A percentile compares a stretch with the other conserved stretches of the same genome.
phyloP scores from a whole-genome alignment of 2,888 invertebrate genomes.

The Idaea dimidiata region DNA sequence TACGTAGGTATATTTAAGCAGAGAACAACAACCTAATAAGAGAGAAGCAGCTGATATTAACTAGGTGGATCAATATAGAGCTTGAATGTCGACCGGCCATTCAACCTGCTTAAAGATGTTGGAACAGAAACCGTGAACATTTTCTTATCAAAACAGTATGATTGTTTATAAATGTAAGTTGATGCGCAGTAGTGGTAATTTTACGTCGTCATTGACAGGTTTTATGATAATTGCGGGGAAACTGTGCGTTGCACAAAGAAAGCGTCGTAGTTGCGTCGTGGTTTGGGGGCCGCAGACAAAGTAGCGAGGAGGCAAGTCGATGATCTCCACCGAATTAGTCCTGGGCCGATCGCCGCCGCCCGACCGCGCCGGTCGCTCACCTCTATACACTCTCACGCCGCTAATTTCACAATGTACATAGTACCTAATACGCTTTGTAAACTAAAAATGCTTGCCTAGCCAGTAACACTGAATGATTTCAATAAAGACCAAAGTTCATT shows the following conservation, averaged over 20 bases:
- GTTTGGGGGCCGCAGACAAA: constrained; percentile 65
- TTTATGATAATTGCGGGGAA: constrained; percentile 43
- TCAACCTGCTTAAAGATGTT: background rate
- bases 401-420: constrained; percentile 20
- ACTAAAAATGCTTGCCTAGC: background rate
- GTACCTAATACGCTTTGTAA: background rate
- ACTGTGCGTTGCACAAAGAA: constrained; percentile 21
- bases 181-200: constrained; percentile 29
- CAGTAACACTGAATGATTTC: background rate
- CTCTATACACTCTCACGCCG: constrained; percentile 46
- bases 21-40: constrained; percentile 3
- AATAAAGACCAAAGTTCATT: no score
- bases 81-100: background rate
- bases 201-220: constrained; percentile 29
- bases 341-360: constrained; percentile 49
- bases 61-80: background rate
- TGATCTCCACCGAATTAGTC: constrained; percentile 80
- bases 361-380: constrained; percentile 61
- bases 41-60: constrained; percentile 3
- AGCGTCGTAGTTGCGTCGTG: constrained; percentile 29
- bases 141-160: constrained; percentile 1
- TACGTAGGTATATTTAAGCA: no score
- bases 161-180: background rate
- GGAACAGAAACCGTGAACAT: background rate
- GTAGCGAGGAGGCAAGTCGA: constrained; percentile 60